Percentiles rank a stretch among this genome's conserved stretches.
Conservation (phyloP, 2,113 vertebrate genomes). For the Arenaria interpres region DNA sequence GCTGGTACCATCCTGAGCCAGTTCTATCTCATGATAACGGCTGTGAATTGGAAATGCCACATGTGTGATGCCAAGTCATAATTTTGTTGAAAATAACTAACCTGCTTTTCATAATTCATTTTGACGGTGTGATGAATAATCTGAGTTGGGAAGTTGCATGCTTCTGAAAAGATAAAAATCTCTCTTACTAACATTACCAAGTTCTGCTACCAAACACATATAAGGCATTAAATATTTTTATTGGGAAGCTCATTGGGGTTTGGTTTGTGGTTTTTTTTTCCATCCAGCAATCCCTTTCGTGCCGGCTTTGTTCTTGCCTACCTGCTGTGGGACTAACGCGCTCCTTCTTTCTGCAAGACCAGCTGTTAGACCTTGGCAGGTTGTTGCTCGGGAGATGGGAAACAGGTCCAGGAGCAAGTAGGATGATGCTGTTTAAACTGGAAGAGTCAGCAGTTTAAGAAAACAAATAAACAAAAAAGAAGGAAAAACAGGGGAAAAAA, state of each 20-base stretch:
- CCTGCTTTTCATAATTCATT: background rate
- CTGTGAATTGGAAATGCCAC: background rate
- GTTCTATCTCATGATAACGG: fast-evolving
- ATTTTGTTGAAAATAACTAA: background rate
- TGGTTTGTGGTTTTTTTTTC: background rate
- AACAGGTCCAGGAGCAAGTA: background rate
- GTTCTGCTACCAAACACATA: background rate
- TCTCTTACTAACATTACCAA: background rate
- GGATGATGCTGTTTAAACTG: background rate
- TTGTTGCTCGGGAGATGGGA: background rate
- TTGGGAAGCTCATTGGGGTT: background rate
- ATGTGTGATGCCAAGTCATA: background rate
- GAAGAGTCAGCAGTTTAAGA: background rate
- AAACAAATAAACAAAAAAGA: background rate
- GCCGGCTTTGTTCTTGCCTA: background rate
- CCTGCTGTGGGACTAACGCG: fast-evolving
- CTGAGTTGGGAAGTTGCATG: background rate
- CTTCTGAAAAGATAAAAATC: background rate
- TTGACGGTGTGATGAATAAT: background rate
- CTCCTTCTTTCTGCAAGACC: background rate
- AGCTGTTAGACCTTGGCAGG: background rate
- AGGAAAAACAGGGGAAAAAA: background rate
- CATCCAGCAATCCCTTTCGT: background rate
- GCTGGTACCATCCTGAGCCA: background rate
- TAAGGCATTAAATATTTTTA: background rate